Evolutionary conservation across 2,113 vertebrate species (phyloP).

Genomic region (Junco hyemalis): DNA sequence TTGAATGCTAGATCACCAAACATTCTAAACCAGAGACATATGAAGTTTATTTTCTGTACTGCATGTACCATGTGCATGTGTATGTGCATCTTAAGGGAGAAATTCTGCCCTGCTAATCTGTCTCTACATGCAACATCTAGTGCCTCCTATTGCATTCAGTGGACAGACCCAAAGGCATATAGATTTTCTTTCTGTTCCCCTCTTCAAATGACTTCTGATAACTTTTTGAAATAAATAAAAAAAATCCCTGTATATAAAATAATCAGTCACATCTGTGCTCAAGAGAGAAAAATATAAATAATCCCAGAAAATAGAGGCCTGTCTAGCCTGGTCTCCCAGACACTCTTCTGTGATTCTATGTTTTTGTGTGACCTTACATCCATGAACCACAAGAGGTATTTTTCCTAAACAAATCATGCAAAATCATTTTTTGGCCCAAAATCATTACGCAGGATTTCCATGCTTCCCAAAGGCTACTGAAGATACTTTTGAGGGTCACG

Average conservation of each 20-base stretch:
- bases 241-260: neutral
- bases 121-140: neutral
- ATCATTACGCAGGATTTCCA: neutral
- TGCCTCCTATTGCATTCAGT: neutral
- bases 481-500: neutral
- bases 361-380: neutral
- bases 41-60: neutral
- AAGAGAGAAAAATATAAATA: neutral
- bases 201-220: neutral
- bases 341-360: neutral
- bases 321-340: neutral
- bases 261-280: neutral
- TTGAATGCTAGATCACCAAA: neutral
- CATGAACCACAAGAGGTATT: neutral
- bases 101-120: neutral
- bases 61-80: neutral
- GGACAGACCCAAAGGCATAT: neutral
- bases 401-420: neutral
- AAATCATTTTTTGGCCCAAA: neutral
- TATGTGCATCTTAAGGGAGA: neutral
- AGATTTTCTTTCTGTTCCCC: neutral
- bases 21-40: neutral
- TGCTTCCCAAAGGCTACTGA: neutral
- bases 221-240: neutral
- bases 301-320: neutral